Base-by-base conservation (phyloP, 2,797 vertebrate species). In the Muscicapa striata region DNA sequence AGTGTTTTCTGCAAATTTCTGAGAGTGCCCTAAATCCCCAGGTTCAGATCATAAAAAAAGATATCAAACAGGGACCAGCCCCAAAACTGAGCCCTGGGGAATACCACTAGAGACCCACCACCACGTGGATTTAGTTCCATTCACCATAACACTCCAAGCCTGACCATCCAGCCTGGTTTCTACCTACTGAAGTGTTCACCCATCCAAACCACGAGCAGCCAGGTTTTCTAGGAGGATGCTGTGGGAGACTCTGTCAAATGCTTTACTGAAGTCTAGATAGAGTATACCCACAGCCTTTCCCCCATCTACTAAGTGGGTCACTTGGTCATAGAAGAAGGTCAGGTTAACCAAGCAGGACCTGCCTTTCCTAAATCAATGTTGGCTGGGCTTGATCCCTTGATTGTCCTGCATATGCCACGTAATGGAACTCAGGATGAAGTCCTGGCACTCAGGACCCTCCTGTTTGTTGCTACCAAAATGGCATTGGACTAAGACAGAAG, bases 61-160 rank as follows among this genome's bases (percentile, higher is more conserved):
- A 13, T 30, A 5, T 45, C 52, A 30, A 59, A 51, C 6, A 51
- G 38, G 20, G 26, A 43, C 13, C 19, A 49, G 22, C 36, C 9
- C 51, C 51, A 66, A 49, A 52, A 66, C n/a, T 17, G 23, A 45
- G 22, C 34, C n/a, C 34, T 27, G 46, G 24, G 24, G 17, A 46
- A 19, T 21, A 30, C 11, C 0, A 0, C 14, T 22, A 40, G 10
- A 30, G 17, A 52, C 40, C 2, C 13, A 12, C 18, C 6, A 38
- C 46, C 40, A 18, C 8, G 12, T 59, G 54, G 30, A 34, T 34
- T 46, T 41, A 41, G 30, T 34, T 59, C 24, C 24, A 34, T 30
- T 54, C 17, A 30, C 40, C 46, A 13, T 5, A 34, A 11, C 26
- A 6, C 20, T 59, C 20, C 0, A 0, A 3, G 17, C 15, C 30